Percentiles rank a stretch among this genome's conserved stretches.
Conservation (phyloP, 2,113 vertebrate genomes). For the Psephotus haematonotus region DNA sequence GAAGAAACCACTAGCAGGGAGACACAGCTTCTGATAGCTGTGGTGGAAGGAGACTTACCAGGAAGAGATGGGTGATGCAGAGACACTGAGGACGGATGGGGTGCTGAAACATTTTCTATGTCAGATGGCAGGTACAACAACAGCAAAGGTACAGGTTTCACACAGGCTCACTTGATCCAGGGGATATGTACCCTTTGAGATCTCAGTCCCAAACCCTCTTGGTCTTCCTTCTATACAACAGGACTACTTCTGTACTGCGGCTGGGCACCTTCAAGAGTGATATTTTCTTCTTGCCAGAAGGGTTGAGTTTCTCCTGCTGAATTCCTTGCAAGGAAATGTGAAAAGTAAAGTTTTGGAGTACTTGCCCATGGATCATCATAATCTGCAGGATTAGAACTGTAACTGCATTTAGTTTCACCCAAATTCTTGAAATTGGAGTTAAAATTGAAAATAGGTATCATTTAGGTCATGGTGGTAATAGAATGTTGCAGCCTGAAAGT, state of each 20-base stretch:
- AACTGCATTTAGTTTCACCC: not conserved
- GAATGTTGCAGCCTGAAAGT: not conserved
- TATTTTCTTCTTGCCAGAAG: not conserved
- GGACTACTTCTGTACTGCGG: not conserved
- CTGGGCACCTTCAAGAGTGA: not conserved
- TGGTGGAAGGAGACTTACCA: not conserved
- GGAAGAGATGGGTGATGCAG: not conserved
- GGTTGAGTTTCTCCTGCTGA: not conserved
- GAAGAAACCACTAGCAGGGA: not conserved
- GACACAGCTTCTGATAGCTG: not conserved
- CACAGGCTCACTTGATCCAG: not conserved
- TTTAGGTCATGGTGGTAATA: not conserved
- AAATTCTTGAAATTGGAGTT: not conserved
- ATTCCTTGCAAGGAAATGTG: not conserved
- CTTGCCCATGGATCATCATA: not conserved
- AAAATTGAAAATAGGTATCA: not conserved
- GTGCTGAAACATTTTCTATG: not conserved
- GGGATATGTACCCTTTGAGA: rapidly evolving
- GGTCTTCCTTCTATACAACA: not conserved
- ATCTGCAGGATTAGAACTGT: not conserved
- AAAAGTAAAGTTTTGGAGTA: not conserved
- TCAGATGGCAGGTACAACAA: not conserved
- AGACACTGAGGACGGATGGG: not conserved
- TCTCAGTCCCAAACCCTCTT: not conserved
- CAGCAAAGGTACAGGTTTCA: not conserved